These are phyloP conservation scores for Schrankia costaestrigalis DNA, from an alignment of 2,888 invertebrate genomes.

Conservation along the genomic window DNA sequence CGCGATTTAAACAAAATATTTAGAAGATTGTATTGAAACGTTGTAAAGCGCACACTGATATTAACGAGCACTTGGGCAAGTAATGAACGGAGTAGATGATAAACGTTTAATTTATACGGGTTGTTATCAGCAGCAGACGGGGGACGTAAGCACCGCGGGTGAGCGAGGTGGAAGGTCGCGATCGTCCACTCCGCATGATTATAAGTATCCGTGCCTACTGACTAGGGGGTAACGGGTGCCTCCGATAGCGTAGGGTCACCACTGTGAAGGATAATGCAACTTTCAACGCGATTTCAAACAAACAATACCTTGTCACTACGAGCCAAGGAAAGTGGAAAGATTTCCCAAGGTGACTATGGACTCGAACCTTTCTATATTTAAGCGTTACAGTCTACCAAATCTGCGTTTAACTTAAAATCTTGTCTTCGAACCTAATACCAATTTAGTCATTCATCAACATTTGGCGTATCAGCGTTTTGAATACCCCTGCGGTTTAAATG, in stretches of 20 bases:
- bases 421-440: too few species aligned
- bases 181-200: constrained; percentile 57
- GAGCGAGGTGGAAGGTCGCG: constrained; percentile 56
- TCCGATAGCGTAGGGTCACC: constrained; percentile 42
- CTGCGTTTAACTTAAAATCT: too few species aligned
- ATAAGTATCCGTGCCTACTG: constrained; percentile 59
- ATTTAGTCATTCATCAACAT: too few species aligned
- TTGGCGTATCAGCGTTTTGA: too few species aligned
- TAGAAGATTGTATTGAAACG: constrained; percentile 8
- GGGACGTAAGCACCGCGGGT: constrained; percentile 45
- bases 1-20: constrained; percentile 14
- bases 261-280: constrained; percentile 25
- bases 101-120: constrained; percentile 59
- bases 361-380: too few species aligned
- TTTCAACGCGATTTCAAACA: constrained; percentile 9
- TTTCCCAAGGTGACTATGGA: too few species aligned
- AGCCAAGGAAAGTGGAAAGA: too few species aligned
- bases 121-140: constrained; percentile 61
- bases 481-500: too few species aligned
- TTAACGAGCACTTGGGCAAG: constrained; percentile 42
- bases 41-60: constrained; percentile 33
- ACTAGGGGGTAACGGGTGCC: constrained; percentile 70
- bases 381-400: too few species aligned
- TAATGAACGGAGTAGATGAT: constrained; percentile 34
- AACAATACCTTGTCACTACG: too few species aligned